phyloP scores from a whole-genome alignment of 1,140 invertebrate species.

The Pogonus chalceus region DNA sequence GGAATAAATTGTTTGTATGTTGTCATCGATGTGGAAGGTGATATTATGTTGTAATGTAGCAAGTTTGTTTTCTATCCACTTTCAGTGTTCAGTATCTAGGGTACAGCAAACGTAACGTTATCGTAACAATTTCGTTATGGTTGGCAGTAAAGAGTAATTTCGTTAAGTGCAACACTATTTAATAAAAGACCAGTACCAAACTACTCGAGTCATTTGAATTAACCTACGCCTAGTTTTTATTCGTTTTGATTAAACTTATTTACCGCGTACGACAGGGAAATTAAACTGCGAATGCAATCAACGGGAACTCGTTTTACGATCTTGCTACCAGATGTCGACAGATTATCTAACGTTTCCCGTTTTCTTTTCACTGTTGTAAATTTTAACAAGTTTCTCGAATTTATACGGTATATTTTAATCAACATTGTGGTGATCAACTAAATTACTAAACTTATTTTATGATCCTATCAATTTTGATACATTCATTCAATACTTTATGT shows the following conservation, averaged over 20 bases:
- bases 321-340: not conserved
- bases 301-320: not conserved
- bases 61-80: not conserved
- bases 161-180: conserved; percentile 6
- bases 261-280: not conserved
- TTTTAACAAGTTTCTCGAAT: too few relatives aligned
- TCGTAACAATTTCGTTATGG: conserved; percentile 7
- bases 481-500: too few relatives aligned
- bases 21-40: too few relatives aligned
- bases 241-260: not conserved
- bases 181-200: conserved; percentile 1
- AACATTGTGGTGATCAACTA: too few relatives aligned
- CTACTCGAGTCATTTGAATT: not conserved
- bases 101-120: not conserved
- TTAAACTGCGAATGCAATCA: not conserved
- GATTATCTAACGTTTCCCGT: not conserved
- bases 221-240: not conserved
- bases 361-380: too few relatives aligned
- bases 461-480: too few relatives aligned
- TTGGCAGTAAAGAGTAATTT: not conserved
- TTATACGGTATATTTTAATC: too few relatives aligned
- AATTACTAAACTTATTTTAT: too few relatives aligned
- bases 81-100: too few relatives aligned
- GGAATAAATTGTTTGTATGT: too few relatives aligned
- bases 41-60: not conserved